Evolutionary conservation across 1,140 invertebrate genomes (phyloP).

Genomic region (Drosophila miranda): DNA sequence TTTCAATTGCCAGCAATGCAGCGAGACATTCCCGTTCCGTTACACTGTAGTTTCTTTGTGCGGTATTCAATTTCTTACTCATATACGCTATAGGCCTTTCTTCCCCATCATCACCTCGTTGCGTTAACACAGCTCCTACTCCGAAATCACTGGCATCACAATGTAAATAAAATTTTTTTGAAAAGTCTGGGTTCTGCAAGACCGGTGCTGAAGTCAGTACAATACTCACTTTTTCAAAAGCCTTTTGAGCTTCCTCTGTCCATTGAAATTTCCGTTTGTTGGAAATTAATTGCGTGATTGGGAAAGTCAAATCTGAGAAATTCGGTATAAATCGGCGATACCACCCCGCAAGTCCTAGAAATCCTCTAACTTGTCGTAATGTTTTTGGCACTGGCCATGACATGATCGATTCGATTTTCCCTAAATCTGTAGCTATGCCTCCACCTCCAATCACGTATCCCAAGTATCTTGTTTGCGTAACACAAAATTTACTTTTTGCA

Average conservation of each 20-base stretch:
- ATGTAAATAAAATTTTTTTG: too few species aligned
- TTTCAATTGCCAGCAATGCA: too few species aligned
- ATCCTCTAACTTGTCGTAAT: too few species aligned
- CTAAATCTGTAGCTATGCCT: not conserved
- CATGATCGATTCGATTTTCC: slow-evolving; percentile 2
- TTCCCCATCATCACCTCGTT: not conserved
- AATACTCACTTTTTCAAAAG: too few species aligned
- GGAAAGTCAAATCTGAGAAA: not conserved
- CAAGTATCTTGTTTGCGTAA: not conserved
- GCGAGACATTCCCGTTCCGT: too few species aligned
- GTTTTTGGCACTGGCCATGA: not conserved
- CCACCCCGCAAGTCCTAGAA: not conserved
- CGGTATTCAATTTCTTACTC: too few species aligned
- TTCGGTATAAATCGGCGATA: slow-evolving; percentile 3
- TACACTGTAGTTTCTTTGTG: too few species aligned
- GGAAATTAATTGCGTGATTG: not conserved
- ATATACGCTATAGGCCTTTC: slow-evolving; percentile 8
- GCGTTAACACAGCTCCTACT: slow-evolving; percentile 6
- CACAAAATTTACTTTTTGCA: slow-evolving; percentile 6
- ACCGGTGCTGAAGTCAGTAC: not conserved
- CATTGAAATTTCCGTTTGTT: too few species aligned
- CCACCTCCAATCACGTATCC: slow-evolving; percentile 7
- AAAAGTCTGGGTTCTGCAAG: slow-evolving; percentile 4
- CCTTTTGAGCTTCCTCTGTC: too few species aligned
- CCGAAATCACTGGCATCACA: slow-evolving; percentile 13